phyloP scores from a whole-genome alignment of 2,797 vertebrate species.

The Poecilia velifera region DNA sequence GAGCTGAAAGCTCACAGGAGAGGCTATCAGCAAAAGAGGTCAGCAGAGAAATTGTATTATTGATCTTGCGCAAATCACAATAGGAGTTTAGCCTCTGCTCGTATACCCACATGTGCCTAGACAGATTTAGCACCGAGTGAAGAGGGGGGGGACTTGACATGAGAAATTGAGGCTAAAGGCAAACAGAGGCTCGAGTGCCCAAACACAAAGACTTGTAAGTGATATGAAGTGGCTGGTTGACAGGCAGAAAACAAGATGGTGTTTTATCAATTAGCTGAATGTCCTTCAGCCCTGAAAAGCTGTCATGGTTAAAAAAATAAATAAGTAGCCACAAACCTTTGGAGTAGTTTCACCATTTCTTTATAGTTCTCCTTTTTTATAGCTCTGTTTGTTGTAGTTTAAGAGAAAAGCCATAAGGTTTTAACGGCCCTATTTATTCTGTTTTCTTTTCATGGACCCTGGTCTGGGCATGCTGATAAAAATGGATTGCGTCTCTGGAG shows the following conservation, averaged over 20 bases:
- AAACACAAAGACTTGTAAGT: slow-evolving; percentile 8
- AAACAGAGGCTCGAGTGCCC: slow-evolving; percentile 2
- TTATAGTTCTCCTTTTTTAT: slow-evolving; percentile 46
- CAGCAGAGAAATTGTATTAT: slow-evolving; percentile 44
- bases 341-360: slow-evolving; percentile 43
- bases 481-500: slow-evolving; percentile 60
- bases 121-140: background rate
- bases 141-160: slow-evolving; percentile 4
- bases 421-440: slow-evolving; percentile 65
- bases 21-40: slow-evolving; percentile 39
- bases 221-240: slow-evolving; percentile 27
- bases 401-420: slow-evolving; percentile 65
- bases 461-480: slow-evolving; percentile 61
- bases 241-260: slow-evolving; percentile 29
- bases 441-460: slow-evolving; percentile 46
- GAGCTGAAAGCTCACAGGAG: slow-evolving; percentile 26
- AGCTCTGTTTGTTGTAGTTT: slow-evolving; percentile 67
- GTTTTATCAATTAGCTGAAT: slow-evolving; percentile 48
- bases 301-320: slow-evolving; percentile 15
- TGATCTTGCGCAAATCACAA: slow-evolving; percentile 26
- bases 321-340: slow-evolving; percentile 35
- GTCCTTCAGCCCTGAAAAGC: slow-evolving; percentile 3
- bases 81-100: slow-evolving; percentile 16
- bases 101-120: background rate
- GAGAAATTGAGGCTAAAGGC: slow-evolving; percentile 19